Percentiles rank a stretch among this genome's conserved stretches.
These are phyloP conservation scores for Thera britannica DNA, from an alignment of 2,888 invertebrate species.

Conservation along the genomic window DNA sequence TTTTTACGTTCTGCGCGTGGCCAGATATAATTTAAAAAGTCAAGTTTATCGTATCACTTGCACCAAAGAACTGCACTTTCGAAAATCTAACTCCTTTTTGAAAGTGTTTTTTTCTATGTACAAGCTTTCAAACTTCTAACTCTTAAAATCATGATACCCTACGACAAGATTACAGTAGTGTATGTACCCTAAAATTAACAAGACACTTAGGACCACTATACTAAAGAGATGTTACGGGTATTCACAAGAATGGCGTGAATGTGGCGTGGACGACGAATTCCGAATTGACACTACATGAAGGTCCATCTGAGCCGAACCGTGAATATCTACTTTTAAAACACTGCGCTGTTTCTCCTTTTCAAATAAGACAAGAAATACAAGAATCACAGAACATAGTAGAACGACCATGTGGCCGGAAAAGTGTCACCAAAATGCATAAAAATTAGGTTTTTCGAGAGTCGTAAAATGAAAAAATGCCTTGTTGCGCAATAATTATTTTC, in stretches of 20 bases:
- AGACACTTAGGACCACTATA: constrained; percentile 1
- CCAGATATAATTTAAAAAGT: too few relatives aligned
- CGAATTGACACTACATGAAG: constrained; percentile 2
- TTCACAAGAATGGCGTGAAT: constrained; percentile 3
- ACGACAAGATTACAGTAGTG: constrained; percentile 2
- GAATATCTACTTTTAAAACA: constrained; percentile 3
- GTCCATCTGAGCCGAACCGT: background rate
- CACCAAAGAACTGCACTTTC: background rate
- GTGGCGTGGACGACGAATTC: background rate
- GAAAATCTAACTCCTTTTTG: background rate
- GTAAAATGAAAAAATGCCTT: too few relatives aligned
- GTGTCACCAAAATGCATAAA: too few relatives aligned
- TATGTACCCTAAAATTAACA: background rate
- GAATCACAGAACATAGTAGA: too few relatives aligned
- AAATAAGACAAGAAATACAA: too few relatives aligned
- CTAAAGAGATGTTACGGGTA: background rate
- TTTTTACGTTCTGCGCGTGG: too few relatives aligned
- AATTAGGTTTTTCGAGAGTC: too few relatives aligned
- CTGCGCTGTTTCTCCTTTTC: background rate
- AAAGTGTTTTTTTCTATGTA: background rate
- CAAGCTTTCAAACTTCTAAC: background rate
- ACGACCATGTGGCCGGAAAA: too few relatives aligned
- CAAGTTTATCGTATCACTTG: too few relatives aligned
- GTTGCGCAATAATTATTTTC: too few relatives aligned
- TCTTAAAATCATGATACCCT: background rate